phyloP scores from a whole-genome alignment of 2,113 vertebrate species.

The Clarias magur region DNA sequence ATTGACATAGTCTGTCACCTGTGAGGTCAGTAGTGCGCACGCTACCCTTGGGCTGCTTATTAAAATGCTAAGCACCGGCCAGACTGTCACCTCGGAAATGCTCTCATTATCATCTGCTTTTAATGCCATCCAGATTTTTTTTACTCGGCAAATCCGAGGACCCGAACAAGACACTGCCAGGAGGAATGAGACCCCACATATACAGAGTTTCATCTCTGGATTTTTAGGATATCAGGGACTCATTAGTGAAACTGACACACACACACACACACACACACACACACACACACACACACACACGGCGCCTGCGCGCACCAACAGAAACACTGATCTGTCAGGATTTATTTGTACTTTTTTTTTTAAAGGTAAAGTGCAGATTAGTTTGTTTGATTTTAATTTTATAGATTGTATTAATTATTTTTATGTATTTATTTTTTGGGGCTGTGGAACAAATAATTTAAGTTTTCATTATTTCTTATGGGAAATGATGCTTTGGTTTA shows the following conservation, averaged over 20 bases:
- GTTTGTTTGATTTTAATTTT: too few species aligned
- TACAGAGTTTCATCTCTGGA: constrained; percentile 47
- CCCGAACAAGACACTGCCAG: constrained; percentile 6
- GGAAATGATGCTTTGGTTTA: too few species aligned
- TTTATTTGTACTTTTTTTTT: too few species aligned
- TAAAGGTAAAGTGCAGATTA: too few species aligned
- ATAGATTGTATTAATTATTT: too few species aligned
- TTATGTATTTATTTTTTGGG: too few species aligned
- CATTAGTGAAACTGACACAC: constrained; percentile 65
- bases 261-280: constrained; percentile 15
- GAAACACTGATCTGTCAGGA: too few species aligned
- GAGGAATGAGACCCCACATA: constrained; percentile 60
- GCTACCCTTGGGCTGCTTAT: constrained; percentile 62
- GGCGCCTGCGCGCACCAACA: too few species aligned
- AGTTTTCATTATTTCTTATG: too few species aligned
- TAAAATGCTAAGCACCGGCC: constrained; percentile 71
- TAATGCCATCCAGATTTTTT: background rate
- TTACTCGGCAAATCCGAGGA: constrained; percentile 5
- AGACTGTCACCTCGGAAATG: constrained; percentile 54
- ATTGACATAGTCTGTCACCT: constrained; percentile 75
- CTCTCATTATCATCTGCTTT: constrained; percentile 59
- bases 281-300: background rate
- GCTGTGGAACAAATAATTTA: too few species aligned
- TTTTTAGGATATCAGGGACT: constrained; percentile 57
- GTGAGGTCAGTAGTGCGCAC: constrained; percentile 68